phyloP scores from a whole-genome alignment of 2,888 invertebrate genomes.

The Ormia ochracea region DNA sequence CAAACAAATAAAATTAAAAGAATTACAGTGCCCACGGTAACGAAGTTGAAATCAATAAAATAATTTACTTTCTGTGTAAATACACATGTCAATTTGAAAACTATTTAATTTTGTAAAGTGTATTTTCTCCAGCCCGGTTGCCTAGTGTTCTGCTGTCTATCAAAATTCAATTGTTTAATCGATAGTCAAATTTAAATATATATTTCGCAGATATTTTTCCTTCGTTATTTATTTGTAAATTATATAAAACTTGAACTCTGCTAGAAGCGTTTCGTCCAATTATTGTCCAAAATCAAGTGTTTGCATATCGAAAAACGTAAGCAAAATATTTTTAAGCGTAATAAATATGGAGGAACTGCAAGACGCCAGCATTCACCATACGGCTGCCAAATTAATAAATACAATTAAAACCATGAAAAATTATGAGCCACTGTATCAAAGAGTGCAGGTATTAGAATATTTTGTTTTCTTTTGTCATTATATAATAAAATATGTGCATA shows the following conservation, averaged over 20 bases:
- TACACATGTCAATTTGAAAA: no score
- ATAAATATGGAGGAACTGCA: constrained; percentile 75
- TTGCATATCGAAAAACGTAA: not conserved
- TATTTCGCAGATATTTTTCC: constrained; percentile 1
- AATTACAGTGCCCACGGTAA: no score
- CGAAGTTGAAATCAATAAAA: no score
- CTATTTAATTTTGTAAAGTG: not conserved
- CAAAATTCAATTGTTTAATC: constrained; percentile 42
- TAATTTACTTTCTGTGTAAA: no score
- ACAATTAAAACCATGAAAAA: constrained; percentile 86
- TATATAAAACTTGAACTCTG: not conserved
- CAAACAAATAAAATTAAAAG: no score
- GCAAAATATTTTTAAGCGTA: not conserved
- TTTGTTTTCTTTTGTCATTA: no score
- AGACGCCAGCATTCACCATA: constrained; percentile 81
- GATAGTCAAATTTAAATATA: constrained; percentile 34
- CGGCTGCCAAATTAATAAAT: constrained; percentile 86
- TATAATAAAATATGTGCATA: no score
- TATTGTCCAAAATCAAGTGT: not conserved
- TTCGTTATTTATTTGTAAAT: constrained; percentile 3
- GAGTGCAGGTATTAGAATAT: constrained; percentile 83
- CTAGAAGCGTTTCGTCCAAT: not conserved
- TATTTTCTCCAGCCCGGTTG: not conserved
- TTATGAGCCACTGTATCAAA: constrained; percentile 86
- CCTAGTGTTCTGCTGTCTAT: not conserved